Evolutionary conservation across 1,140 invertebrate species (phyloP).

Genomic region (Sycophila sp.): DNA sequence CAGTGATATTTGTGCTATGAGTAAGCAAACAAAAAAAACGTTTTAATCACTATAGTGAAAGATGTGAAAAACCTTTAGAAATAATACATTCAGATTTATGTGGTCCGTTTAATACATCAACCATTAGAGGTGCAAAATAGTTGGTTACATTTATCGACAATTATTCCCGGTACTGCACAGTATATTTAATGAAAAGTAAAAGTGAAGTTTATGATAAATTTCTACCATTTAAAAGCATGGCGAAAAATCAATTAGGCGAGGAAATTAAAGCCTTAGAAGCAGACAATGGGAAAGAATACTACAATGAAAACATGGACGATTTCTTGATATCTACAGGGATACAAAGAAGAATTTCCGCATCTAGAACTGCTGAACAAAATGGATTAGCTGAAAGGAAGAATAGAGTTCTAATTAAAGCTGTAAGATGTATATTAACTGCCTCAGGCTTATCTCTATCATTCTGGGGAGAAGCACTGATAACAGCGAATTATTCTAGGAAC

Average conservation of each 20-base stretch:
- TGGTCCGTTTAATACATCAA: constrained; percentile 47
- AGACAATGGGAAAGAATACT: constrained; percentile 47
- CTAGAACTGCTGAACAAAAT: constrained; percentile 59
- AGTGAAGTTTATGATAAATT: constrained; percentile 44
- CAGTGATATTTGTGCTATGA: no score
- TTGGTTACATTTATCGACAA: constrained; percentile 52
- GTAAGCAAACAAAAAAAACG: no score
- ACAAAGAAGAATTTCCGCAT: constrained; percentile 13
- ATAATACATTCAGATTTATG: constrained; percentile 46
- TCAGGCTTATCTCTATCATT: no score
- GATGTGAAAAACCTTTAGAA: constrained; percentile 34
- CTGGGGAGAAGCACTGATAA: constrained; percentile 46
- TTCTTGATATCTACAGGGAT: no score
- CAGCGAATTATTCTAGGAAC: constrained; percentile 44
- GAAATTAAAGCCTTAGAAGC: constrained; percentile 49
- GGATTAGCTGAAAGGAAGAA: constrained; percentile 60
- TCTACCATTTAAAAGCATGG: constrained; percentile 43
- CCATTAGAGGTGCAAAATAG: constrained; percentile 40
- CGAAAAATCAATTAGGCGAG: constrained; percentile 46
- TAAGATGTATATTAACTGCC: constrained; percentile 40
- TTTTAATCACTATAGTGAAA: no score
- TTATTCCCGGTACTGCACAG: constrained; percentile 36
- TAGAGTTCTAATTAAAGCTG: constrained; percentile 51
- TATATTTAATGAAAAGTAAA: constrained; percentile 54
- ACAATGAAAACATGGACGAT: constrained; percentile 32